Percentiles rank a stretch among this genome's conserved stretches.
phyloP scores from a whole-genome alignment of 2,113 vertebrate species.

The Catharus minimus region DNA sequence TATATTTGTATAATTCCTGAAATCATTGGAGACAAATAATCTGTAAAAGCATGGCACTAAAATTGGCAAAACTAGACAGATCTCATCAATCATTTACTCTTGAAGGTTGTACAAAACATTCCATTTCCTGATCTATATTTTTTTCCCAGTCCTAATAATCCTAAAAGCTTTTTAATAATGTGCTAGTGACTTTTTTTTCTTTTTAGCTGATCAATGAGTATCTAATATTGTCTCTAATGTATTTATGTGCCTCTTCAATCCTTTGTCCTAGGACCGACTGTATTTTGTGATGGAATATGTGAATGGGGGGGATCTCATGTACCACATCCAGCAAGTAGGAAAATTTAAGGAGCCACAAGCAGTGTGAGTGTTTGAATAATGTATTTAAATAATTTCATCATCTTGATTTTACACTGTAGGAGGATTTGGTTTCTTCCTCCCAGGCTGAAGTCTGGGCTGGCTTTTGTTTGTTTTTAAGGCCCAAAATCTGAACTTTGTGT shows the following conservation, averaged over 20 bases:
- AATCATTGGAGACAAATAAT: background rate
- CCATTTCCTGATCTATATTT: background rate
- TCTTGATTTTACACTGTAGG: background rate
- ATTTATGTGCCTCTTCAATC: background rate
- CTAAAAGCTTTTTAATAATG: background rate
- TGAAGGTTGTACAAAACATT: background rate
- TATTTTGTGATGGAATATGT: conserved; percentile 99
- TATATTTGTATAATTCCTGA: background rate
- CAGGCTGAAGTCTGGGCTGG: background rate
- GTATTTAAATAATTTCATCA: background rate
- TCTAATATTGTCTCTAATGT: background rate
- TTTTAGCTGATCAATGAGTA: background rate
- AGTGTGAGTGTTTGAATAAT: conserved; percentile 82
- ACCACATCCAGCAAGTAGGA: conserved; percentile 97
- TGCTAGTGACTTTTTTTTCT: background rate
- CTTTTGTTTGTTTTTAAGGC: background rate
- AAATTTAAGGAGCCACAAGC: conserved; percentile 98
- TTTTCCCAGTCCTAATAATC: background rate
- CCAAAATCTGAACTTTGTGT: background rate
- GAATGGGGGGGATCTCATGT: conserved; percentile 98
- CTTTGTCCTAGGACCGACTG: conserved; percentile 86
- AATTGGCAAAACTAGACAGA: background rate
- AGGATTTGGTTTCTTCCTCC: background rate
- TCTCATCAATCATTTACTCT: background rate
- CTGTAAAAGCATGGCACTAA: background rate